phyloP scores from a whole-genome alignment of 1,140 invertebrate genomes.

The Rhopalosiphum padi region DNA sequence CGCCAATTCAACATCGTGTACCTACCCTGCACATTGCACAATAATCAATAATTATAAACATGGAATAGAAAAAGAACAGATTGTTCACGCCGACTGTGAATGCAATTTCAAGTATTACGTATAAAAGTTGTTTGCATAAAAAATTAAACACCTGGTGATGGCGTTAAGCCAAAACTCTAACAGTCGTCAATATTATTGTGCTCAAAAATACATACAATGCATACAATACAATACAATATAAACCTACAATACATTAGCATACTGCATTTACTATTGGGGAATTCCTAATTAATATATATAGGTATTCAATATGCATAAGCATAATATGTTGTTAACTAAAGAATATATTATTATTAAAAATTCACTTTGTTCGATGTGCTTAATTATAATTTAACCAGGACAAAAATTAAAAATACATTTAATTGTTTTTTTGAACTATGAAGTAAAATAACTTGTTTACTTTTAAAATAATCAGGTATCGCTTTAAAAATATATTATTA shows the following conservation, averaged over 20 bases:
- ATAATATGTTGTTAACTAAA: background rate
- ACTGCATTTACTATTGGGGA: background rate
- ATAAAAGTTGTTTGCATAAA: background rate
- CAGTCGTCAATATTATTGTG: background rate
- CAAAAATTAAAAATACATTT: background rate
- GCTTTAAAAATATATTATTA: background rate
- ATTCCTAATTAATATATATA: background rate
- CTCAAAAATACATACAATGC: background rate
- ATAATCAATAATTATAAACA: background rate
- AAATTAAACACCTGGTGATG: background rate
- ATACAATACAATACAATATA: background rate
- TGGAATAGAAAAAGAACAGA: background rate
- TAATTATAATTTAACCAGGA: background rate
- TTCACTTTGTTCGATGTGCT: background rate
- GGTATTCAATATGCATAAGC: background rate
- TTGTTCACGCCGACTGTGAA: background rate
- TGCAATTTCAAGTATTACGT: constrained; percentile 33
- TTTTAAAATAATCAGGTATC: background rate
- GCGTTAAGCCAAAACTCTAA: background rate
- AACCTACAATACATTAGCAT: background rate
- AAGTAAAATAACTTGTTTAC: background rate
- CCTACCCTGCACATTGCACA: too few species aligned
- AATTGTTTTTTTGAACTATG: background rate
- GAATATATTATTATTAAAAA: constrained; percentile 15
- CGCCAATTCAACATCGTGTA: background rate